phyloP scores from a whole-genome alignment of 2,797 vertebrate species.

The Hemitrygon akajei region DNA sequence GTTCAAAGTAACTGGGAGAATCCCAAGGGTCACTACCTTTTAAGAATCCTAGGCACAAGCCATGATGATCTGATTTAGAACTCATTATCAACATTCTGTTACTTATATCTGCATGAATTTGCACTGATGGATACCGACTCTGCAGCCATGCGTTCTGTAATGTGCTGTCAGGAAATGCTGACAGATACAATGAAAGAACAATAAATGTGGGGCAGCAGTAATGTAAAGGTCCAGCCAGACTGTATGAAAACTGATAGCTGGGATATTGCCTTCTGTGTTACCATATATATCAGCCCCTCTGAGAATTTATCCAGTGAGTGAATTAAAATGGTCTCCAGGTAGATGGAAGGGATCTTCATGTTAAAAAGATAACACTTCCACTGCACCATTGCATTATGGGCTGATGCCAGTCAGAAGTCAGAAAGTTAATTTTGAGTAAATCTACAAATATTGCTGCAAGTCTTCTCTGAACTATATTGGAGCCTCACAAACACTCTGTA shows the following conservation, averaged over 20 bases:
- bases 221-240: slow-evolving; percentile 67
- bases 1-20: slow-evolving; percentile 47
- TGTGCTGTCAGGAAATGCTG: slow-evolving; percentile 68
- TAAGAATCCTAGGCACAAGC: slow-evolving; percentile 55
- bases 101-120: slow-evolving; percentile 63
- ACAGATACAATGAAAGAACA: slow-evolving; percentile 74
- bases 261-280: slow-evolving; percentile 71
- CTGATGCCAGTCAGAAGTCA: slow-evolving; percentile 12
- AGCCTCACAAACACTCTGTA: background rate
- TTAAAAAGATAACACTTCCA: background rate
- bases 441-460: background rate
- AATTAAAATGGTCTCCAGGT: slow-evolving; percentile 69
- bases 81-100: slow-evolving; percentile 62
- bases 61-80: slow-evolving; percentile 61
- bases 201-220: slow-evolving; percentile 68
- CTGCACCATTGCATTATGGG: background rate
- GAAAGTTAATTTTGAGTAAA: background rate
- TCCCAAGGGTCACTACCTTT: slow-evolving; percentile 51
- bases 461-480: background rate
- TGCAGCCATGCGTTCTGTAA: slow-evolving; percentile 61
- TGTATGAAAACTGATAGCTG: slow-evolving; percentile 79
- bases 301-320: slow-evolving; percentile 63
- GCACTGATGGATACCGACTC: slow-evolving; percentile 66
- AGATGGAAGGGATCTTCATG: slow-evolving; percentile 42
- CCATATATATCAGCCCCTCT: slow-evolving; percentile 52